These are phyloP conservation scores for Dorcus parallelipipedus DNA, from an alignment of 2,888 invertebrate species.

Conservation along the genomic window DNA sequence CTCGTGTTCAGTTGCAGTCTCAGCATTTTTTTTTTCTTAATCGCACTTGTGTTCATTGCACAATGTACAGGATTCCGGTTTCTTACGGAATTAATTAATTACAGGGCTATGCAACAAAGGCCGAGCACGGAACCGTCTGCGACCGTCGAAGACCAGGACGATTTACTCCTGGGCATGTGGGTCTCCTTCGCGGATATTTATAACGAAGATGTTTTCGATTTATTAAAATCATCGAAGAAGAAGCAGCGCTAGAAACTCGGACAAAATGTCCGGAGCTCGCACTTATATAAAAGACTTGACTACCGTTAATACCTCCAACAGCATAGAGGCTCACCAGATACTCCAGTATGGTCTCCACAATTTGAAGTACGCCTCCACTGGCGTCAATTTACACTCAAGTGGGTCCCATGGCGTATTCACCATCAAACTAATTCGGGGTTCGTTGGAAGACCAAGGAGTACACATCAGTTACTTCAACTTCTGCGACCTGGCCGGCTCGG, in stretches of 20 bases:
- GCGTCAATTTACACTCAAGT: slow-evolving; percentile 77
- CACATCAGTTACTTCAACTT: slow-evolving; percentile 52
- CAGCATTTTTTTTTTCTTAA: no score
- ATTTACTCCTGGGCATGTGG: slow-evolving; percentile 56
- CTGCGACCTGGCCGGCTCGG: slow-evolving; percentile 91
- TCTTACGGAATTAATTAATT: background rate
- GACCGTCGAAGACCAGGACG: slow-evolving; percentile 3
- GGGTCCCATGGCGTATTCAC: slow-evolving; percentile 88
- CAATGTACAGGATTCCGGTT: no score
- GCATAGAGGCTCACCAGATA: slow-evolving; percentile 77
- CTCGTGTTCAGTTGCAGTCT: no score
- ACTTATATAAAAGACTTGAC: slow-evolving; percentile 44
- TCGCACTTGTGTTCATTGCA: no score
- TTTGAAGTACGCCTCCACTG: slow-evolving; percentile 72
- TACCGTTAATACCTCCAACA: slow-evolving; percentile 49
- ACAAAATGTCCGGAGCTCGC: slow-evolving; percentile 47
- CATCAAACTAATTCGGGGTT: slow-evolving; percentile 65
- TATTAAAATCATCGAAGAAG: slow-evolving; percentile 52
- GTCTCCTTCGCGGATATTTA: slow-evolving; percentile 88
- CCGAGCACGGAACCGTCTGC: slow-evolving; percentile 18
- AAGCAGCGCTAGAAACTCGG: slow-evolving; percentile 53
- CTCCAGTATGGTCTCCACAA: slow-evolving; percentile 74
- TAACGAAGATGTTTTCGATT: slow-evolving; percentile 85
- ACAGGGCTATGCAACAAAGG: slow-evolving; percentile 19
- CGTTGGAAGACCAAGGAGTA: background rate